Base-by-base conservation (phyloP, 2,888 invertebrate genomes). In the Cryptocephalus primarius region DNA sequence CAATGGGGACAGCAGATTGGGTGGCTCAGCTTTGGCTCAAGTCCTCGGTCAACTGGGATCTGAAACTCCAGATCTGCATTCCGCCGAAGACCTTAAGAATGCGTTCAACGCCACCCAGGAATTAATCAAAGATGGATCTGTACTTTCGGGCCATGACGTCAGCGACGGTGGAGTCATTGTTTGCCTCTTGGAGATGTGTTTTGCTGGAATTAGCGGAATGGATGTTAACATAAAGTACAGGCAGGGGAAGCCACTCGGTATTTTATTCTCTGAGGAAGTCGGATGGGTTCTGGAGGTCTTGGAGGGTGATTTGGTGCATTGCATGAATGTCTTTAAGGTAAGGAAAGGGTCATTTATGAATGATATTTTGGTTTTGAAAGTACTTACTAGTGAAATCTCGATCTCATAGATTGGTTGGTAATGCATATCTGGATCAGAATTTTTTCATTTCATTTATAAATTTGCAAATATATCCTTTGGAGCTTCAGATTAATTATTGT, bases 111-210 rank as follows among this genome's bases (percentile, higher is more conserved):
- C 82, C 4, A 92, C 90, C 1, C 97, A 99, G 69, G 73, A 77
- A 52, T 72, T 95, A n/a, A 77, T 95, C 39, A 77, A 78, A 72
- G 82, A 82, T 55, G 76, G 76, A 4, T 79, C 80, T 63, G 68
- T 91, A 9, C 65, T 85, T 33, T 2, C 12, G 2, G 95, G 96
- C 0, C 97, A 99, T 67, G 97, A 99, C 68, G 77, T 97, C 6
- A 96, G 95, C 65, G 97, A 97, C 72, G 97, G 99, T 14, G 97
- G 99, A 32, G 74, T 97, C 33, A 75, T 97, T 39, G 88, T 88
- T 0, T 88, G 91, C 57, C 68, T 91, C 0, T 65, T 97, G 48
- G 97, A 99, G 73, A 96, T 97, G 95, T 86, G 88, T n/a, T 90
- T 97, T 64, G 93, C 83, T 47, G 95, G 96, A 34, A 73, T 94